Base-by-base conservation (phyloP, 2,113 vertebrate species). In the Bufo gargarizans region DNA sequence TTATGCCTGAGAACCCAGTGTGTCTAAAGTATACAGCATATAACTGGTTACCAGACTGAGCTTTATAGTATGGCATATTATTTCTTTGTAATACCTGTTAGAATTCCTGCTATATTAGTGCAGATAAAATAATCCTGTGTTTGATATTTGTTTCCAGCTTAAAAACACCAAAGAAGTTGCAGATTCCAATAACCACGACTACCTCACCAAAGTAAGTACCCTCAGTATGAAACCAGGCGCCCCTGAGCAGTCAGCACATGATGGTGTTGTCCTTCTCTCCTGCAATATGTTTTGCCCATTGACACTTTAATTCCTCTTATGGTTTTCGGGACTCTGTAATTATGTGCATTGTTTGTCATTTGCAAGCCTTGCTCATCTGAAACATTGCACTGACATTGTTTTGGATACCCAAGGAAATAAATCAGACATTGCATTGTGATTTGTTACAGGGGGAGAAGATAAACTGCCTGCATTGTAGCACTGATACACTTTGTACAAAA, bases 171-270 rank as follows among this genome's bases (percentile, higher is more conserved):
- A 95, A 94, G 95, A 96, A 80, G 92, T 95, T 91, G 93, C 94
- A 69, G 95, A 96, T 90, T 94, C 94, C 90, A 96, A 94, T 59
- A 95, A 93, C 82, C 94, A 95, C 74, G 94, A 93, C 76, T 94
- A 94, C 93, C 95, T 92, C 94, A 94, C 93, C 91, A 95, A 96
- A 91, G 95, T 96, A 95, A 77, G 95, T 95, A 93, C 86, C 76
- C 6, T 53, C 19, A 12, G 22, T 13, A 65, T 14, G 22, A 50
- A 43, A 2, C 47, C 86, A 56, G 33, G 33, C 33, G 33, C 55
- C 58, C 50, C 50, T 45, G 20, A 58, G 20, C 59, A 50, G 13
- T 82, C 59, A 7, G 59, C 72, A 8, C 14, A 50, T 78, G 58
- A 9, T 22, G 20, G 47, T 22, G 43, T 45, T 86, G 58, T 67